These are phyloP conservation scores for Nematolebias whitei DNA, from an alignment of 2,113 vertebrate genomes.

Conservation along the genomic window DNA sequence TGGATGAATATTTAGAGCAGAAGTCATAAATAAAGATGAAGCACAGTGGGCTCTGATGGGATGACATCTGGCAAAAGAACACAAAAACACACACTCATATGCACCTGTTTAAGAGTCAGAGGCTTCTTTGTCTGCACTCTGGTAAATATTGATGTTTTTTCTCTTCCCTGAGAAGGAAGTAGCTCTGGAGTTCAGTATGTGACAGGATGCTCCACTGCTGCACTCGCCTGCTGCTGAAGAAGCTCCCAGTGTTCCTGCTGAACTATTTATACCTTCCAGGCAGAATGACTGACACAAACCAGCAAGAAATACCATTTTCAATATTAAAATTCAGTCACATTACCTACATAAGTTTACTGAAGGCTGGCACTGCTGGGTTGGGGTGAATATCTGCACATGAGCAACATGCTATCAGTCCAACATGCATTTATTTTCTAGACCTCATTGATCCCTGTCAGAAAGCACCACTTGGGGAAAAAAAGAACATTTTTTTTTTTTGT, in stretches of 20 bases:
- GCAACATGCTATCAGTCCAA: too few relatives aligned
- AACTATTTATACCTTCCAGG: conserved; percentile 7
- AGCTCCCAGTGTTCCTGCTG: conserved; percentile 31
- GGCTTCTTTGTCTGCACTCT: conserved; percentile 53
- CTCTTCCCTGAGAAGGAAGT: conserved; percentile 63
- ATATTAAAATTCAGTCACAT: background rate
- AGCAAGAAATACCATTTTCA: background rate
- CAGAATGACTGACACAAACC: background rate
- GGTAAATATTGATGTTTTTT: conserved; percentile 80
- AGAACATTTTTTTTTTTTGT: too few relatives aligned
- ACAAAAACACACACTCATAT: conserved; percentile 41
- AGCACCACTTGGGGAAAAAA: too few relatives aligned
- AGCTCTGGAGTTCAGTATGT: conserved; percentile 46
- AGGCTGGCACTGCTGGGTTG: too few relatives aligned
- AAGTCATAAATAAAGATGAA: conserved; percentile 77
- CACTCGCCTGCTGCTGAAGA: conserved; percentile 45
- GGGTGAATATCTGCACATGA: too few relatives aligned
- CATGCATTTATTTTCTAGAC: too few relatives aligned
- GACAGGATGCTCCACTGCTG: conserved; percentile 58
- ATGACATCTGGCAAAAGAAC: conserved; percentile 61
- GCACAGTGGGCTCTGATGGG: conserved; percentile 55
- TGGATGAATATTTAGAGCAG: conserved; percentile 57
- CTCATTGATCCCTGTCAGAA: too few relatives aligned
- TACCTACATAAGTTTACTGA: too few relatives aligned
- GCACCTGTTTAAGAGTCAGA: conserved; percentile 40